Conservation (phyloP, 2,797 vertebrate species). For the Kryptolebias ocellatus region DNA sequence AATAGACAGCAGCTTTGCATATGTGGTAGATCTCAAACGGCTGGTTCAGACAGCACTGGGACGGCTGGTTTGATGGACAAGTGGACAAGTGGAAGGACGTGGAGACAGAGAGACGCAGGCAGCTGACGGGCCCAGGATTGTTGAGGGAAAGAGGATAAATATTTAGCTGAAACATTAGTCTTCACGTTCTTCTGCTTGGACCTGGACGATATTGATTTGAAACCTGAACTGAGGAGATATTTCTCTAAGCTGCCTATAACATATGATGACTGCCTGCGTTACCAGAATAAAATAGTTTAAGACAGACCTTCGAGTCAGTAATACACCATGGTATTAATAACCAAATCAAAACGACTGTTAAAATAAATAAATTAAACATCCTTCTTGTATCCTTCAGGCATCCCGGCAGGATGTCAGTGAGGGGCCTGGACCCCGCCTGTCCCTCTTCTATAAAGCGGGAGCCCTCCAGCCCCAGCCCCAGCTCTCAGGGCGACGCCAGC, state of each 20-base stretch:
- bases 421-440: conserved; percentile 76
- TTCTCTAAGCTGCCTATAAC: not conserved
- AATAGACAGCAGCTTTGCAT: conserved; percentile 75
- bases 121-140: not conserved
- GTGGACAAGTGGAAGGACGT: conserved; percentile 27
- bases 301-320: too few relatives aligned
- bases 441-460: conserved; percentile 76
- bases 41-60: conserved; percentile 44
- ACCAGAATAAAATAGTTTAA: too few relatives aligned
- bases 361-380: not conserved
- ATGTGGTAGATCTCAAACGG: conserved; percentile 73
- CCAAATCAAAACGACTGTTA: too few relatives aligned
- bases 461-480: conserved; percentile 76
- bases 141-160: not conserved
- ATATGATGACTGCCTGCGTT: not conserved
- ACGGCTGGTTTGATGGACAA: conserved; percentile 44
- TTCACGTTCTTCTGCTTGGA: not conserved
- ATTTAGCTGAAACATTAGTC: not conserved
- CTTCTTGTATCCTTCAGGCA: conserved; percentile 33
- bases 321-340: too few relatives aligned
- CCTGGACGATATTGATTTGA: too few relatives aligned
- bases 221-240: too few relatives aligned
- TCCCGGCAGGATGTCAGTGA: conserved; percentile 78
- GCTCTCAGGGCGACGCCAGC: conserved; percentile 75
- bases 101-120: not conserved